A percentile compares a stretch with the other conserved stretches of the same genome.
Conservation (phyloP, 2,113 vertebrate genomes). For the Percina caprodes region DNA sequence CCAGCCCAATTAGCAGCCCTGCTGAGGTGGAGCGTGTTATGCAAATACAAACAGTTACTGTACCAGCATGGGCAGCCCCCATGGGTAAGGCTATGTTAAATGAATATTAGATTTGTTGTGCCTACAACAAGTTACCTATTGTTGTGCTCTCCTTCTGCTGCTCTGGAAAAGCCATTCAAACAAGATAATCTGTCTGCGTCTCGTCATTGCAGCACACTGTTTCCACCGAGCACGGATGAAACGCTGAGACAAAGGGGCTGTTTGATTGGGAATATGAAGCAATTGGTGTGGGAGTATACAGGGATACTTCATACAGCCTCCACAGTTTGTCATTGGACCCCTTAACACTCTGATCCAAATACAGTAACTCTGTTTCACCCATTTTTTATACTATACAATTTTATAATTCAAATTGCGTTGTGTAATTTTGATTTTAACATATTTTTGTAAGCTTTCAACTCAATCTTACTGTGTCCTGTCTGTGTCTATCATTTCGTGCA, state of each 20-base stretch:
- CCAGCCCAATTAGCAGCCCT: slow-evolving; percentile 73
- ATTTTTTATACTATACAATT: neutral
- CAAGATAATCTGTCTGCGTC: slow-evolving; percentile 81
- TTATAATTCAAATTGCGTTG: neutral
- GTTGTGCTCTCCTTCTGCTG: slow-evolving; percentile 75
- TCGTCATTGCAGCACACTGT: slow-evolving; percentile 73
- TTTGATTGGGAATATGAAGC: slow-evolving; percentile 81
- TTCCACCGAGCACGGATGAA: slow-evolving; percentile 60
- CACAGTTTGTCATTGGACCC: slow-evolving; percentile 30
- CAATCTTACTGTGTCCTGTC: neutral
- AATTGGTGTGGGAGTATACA: slow-evolving; percentile 70
- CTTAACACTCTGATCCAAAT: slow-evolving; percentile 8
- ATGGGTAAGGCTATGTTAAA: slow-evolving; percentile 70
- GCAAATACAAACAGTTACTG: slow-evolving; percentile 79
- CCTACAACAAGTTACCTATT: slow-evolving; percentile 83
- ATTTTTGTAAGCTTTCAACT: neutral
- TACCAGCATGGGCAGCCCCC: slow-evolving; percentile 67
- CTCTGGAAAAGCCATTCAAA: slow-evolving; percentile 82
- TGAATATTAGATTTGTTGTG: slow-evolving; percentile 80
- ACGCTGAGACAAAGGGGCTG: slow-evolving; percentile 76
- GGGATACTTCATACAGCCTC: slow-evolving; percentile 62
- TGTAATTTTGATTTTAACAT: slow-evolving; percentile 2
- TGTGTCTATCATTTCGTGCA: slow-evolving; percentile 26
- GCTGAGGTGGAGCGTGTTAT: slow-evolving; percentile 71
- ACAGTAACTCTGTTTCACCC: slow-evolving; percentile 5